Evolutionary conservation across 1,140 invertebrate species (phyloP).

Genomic region (Drosophila nigromelanica): DNA sequence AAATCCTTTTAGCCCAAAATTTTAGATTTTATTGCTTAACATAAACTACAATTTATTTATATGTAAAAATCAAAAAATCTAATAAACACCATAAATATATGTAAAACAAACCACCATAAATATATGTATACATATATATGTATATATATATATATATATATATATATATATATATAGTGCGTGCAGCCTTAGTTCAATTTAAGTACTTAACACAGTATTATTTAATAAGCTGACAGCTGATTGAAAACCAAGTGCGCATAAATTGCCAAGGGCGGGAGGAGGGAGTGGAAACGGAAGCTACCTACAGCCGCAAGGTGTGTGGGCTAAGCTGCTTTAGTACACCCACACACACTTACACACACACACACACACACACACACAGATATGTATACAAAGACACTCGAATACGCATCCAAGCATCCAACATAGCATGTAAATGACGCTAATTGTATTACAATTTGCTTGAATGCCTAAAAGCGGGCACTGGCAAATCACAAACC

Average conservation of each 20-base stretch:
- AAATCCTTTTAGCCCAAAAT: background rate
- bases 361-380: constrained; percentile 17
- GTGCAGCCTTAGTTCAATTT: constrained; percentile 30
- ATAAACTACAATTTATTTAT: constrained; percentile 3
- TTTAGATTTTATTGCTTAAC: background rate
- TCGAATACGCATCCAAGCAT: constrained; percentile 22
- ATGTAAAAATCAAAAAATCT: background rate
- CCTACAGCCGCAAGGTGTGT: constrained; percentile 47
- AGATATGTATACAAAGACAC: constrained; percentile 11
- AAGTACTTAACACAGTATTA: constrained; percentile 64
- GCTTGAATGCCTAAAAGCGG: constrained; percentile 75
- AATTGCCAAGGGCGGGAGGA: constrained; percentile 3
- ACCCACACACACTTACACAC: constrained; percentile 6
- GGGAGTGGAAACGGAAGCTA: constrained; percentile 2
- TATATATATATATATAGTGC: no score
- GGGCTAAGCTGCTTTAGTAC: constrained; percentile 60
- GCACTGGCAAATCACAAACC: constrained; percentile 78
- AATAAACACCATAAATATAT: no score
- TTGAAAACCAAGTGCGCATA: constrained; percentile 57
- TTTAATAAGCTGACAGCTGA: constrained; percentile 80
- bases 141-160: no score
- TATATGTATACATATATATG: no score
- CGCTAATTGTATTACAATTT: constrained; percentile 82
- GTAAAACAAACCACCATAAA: no score
- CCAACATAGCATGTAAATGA: constrained; percentile 72